A percentile compares a stretch with the other conserved stretches of the same genome.
Conservation (phyloP, 1,140 invertebrate genomes). For the Nephila pilipes region DNA sequence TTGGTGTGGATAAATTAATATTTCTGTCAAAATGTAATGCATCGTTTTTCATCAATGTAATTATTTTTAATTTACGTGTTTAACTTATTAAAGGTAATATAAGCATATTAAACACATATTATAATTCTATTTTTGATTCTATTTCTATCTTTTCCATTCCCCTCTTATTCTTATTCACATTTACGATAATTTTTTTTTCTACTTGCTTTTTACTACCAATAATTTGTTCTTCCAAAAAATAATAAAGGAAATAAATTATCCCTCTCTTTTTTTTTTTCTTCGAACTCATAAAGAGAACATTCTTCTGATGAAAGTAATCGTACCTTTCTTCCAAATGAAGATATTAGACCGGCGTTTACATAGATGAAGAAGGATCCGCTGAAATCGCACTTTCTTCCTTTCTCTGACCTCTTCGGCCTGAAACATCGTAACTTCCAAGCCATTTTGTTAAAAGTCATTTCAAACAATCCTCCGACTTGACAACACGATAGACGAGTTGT, state of each 20-base stretch:
- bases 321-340: slow-evolving; percentile 2
- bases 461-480: background rate
- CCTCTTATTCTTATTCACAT: background rate
- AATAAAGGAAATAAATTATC: background rate
- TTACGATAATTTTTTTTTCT: too few species aligned
- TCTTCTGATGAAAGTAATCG: background rate
- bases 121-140: background rate
- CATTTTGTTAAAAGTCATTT: background rate
- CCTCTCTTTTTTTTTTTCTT: background rate
- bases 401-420: background rate
- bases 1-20: too few species aligned
- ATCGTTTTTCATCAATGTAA: too few species aligned
- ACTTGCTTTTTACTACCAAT: background rate
- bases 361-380: background rate
- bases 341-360: background rate
- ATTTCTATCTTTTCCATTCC: background rate
- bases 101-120: too few species aligned
- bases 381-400: background rate
- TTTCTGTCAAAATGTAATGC: too few species aligned
- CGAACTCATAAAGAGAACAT: background rate
- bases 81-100: too few species aligned
- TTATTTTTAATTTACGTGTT: too few species aligned
- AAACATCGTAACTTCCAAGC: background rate
- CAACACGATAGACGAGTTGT: slow-evolving; percentile 28
- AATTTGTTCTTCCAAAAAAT: background rate